These are phyloP conservation scores for Zalophus californianus DNA, from an alignment of 2,797 vertebrate genomes.

Conservation along the genomic window DNA sequence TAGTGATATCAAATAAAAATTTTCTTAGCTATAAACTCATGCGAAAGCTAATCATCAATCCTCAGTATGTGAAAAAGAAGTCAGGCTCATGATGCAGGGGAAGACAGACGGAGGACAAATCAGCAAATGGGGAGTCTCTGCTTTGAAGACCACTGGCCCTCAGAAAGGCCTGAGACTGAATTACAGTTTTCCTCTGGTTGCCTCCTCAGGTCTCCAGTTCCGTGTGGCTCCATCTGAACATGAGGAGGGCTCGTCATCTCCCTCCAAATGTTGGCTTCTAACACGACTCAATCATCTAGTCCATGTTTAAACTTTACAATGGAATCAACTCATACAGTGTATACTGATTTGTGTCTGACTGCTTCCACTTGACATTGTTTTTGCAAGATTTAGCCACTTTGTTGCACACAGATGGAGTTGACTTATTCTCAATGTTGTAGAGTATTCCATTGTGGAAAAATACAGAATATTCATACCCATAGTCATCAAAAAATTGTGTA, in stretches of 20 bases:
- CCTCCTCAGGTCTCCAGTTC: neutral
- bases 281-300: fast-evolving
- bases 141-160: neutral
- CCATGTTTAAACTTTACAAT: neutral
- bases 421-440: neutral
- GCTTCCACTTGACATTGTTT: neutral
- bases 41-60: neutral
- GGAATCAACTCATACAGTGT: neutral
- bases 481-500: no score
- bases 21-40: neutral
- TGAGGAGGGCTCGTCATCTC: no score
- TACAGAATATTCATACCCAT: neutral
- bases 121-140: no score
- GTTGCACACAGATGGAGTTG: neutral
- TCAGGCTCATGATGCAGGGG: no score
- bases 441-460: neutral
- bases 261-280: neutral
- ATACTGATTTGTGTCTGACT: no score
- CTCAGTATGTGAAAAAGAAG: neutral
- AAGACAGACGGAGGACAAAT: neutral
- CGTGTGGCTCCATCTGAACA: no score
- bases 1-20: neutral
- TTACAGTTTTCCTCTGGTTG: fast-evolving
- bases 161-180: neutral
- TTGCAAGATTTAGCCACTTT: neutral